A percentile compares a stretch with the other conserved stretches of the same genome.
phyloP scores from a whole-genome alignment of 2,797 vertebrate genomes.

The Chrysocyon brachyurus region DNA sequence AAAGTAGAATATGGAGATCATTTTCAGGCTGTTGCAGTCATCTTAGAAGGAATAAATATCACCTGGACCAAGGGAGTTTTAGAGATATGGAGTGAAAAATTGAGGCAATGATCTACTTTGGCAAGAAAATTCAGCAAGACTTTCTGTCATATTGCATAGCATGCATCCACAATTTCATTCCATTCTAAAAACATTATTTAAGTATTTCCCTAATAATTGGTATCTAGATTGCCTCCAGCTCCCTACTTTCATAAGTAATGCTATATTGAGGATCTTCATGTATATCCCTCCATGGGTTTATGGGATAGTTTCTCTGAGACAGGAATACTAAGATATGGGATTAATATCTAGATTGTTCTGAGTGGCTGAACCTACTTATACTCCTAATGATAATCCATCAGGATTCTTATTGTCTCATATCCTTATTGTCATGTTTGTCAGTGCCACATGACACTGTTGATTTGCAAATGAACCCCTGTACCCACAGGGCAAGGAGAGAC shows the following conservation, averaged over 20 bases:
- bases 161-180: not conserved
- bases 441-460: not conserved
- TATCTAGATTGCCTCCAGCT: not conserved
- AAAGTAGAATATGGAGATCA: not conserved
- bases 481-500: not conserved
- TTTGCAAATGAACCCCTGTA: not conserved
- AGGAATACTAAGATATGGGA: not conserved
- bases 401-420: not conserved
- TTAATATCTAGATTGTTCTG: not conserved
- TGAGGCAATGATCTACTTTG: not conserved
- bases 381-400: not conserved
- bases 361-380: not conserved
- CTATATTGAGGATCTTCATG: not conserved
- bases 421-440: not conserved
- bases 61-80: not conserved
- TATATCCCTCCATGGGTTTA: not conserved
- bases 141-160: not conserved
- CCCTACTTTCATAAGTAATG: not conserved
- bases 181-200: not conserved
- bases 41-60: not conserved
- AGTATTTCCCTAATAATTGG: not conserved
- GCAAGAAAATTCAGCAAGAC: slow-evolving; percentile 5
- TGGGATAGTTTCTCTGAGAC: not conserved
- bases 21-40: not conserved
- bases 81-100: not conserved